Evolutionary conservation across 2,888 invertebrate genomes (phyloP).

Genomic region (Dryobotodes eremita): DNA sequence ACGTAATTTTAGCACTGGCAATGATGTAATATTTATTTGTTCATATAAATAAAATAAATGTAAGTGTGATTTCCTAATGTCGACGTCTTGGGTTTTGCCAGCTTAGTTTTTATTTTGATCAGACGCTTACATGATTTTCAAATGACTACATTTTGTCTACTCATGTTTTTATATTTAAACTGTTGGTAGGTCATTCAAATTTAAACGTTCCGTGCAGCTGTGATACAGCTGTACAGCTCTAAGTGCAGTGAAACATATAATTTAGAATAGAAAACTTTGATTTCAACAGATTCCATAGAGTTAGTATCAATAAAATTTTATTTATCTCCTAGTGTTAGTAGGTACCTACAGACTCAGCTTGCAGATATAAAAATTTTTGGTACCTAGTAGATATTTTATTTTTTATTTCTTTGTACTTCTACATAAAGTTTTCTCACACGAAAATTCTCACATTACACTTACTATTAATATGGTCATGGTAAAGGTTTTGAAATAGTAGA

Average conservation of each 20-base stretch:
- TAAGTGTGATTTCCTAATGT: conserved; percentile 25
- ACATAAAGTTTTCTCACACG: not conserved
- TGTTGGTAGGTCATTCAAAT: not conserved
- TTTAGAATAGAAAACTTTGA: not conserved
- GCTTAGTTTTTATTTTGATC: not conserved
- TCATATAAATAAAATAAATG: conserved; percentile 8
- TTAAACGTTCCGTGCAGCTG: not conserved
- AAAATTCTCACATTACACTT: not conserved
- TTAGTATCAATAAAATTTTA: too few relatives aligned
- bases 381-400: not conserved
- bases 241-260: not conserved
- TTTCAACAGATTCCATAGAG: not conserved
- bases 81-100: conserved; percentile 17
- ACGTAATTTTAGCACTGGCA: conserved; percentile 15
- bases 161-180: not conserved
- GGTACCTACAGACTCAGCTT: too few relatives aligned
- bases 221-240: too few relatives aligned
- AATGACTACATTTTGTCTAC: not conserved
- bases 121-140: not conserved
- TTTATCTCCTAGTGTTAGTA: too few relatives aligned
- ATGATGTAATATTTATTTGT: conserved; percentile 38
- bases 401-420: not conserved
- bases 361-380: too few relatives aligned
- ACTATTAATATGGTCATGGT: not conserved
- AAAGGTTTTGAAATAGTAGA: not conserved